These are phyloP conservation scores for Centropristis striata DNA, from an alignment of 2,113 vertebrate species.

Conservation along the genomic window DNA sequence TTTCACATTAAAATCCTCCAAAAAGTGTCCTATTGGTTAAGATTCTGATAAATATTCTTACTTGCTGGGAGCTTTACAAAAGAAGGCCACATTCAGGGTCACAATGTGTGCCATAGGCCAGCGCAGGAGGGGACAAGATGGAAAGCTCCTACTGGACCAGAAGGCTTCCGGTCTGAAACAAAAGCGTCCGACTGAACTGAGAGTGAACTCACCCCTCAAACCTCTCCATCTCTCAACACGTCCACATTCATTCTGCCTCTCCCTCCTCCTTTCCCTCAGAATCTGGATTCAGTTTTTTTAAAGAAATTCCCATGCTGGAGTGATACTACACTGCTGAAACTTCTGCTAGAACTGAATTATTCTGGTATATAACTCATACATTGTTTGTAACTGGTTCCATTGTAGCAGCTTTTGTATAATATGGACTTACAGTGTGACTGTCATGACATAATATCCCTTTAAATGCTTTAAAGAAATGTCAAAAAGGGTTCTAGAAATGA, in stretches of 20 bases:
- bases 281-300: not conserved
- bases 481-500: not conserved
- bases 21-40: not conserved
- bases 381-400: slow-evolving; percentile 6
- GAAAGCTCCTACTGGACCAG: not conserved
- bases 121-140: not conserved
- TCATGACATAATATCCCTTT: slow-evolving; percentile 31
- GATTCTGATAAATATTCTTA: not conserved
- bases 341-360: not conserved
- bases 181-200: slow-evolving; percentile 20
- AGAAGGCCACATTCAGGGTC: not conserved
- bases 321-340: not conserved
- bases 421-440: slow-evolving; percentile 18
- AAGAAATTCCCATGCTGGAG: not conserved
- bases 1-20: not conserved
- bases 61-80: not conserved
- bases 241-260: slow-evolving; percentile 8
- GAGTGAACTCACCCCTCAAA: slow-evolving; percentile 1
- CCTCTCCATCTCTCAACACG: slow-evolving; percentile 16
- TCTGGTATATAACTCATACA: slow-evolving; percentile 1
- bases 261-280: not conserved
- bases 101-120: not conserved
- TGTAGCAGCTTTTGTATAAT: slow-evolving; percentile 47
- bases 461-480: slow-evolving; percentile 13
- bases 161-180: not conserved